Evolutionary conservation across 2,113 vertebrate genomes (phyloP), one percentile per base, ranked within the genome.

Genomic region (Sturnus vulgaris): DNA sequence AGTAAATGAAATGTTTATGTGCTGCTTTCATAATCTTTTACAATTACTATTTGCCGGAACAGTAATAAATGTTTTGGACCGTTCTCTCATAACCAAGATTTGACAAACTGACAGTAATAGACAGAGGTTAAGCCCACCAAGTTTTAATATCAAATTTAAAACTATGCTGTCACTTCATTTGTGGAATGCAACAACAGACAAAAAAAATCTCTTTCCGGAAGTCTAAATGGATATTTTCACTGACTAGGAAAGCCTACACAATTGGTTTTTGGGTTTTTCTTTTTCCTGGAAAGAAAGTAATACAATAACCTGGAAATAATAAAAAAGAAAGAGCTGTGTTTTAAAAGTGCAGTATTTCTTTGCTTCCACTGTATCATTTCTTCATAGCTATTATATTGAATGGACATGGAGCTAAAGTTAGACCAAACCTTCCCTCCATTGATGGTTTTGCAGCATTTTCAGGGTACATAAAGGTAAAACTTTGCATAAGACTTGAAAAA

Each of bases 341-440:
- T 93, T 40, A 10, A 53, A 95, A 95, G 86, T 81, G 37, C 70
- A 82, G 37, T 37, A 71, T 83, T 82, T 90, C 66, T 86, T 81
- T 31, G 57, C 27, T 78, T 27, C 30, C 8, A 75, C 31, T 44
- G 4, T 37, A 71, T 97, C 79, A 98, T 90, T 95, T 98, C 92
- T 98, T 97, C 69, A 97, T 93, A 90, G 96, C 86, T 68, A 97
- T 96, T 56, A 99, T 96, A 17, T 97, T 95, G 95, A 98, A 99
- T 4, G 98, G 98, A 82, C 97, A 97, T 2, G 99, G 99, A 60
- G 99, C 98, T 90, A 99, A 96, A 3, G 99, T 99, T 19, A 99
- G 98, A 69, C 99, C 99, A 31, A 99, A 99, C n/a, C 98, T 98
- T 42, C 99, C 99, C 0, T 98, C 97, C 97, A 99, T 96, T 5